Evolutionary conservation across 2,797 vertebrate genomes (phyloP).

Genomic region (Micropoecilia bifurca): DNA sequence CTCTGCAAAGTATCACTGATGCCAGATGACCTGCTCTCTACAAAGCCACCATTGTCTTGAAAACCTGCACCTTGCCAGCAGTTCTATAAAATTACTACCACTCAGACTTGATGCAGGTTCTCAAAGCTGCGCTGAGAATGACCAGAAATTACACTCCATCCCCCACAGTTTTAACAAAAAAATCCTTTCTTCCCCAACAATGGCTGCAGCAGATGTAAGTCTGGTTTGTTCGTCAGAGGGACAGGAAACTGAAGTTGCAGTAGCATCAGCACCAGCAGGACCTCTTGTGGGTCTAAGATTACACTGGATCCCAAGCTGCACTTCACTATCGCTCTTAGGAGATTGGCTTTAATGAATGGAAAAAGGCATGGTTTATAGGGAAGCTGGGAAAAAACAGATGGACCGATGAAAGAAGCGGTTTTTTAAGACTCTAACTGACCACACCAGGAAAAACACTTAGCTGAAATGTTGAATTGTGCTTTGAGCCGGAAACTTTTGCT

Average conservation of each 20-base stretch:
- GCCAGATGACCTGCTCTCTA: constrained; percentile 64
- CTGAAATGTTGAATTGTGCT: constrained; percentile 49
- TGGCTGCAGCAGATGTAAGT: constrained; percentile 77
- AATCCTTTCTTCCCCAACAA: constrained; percentile 58
- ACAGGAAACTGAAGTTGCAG: constrained; percentile 32
- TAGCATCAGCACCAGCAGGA: constrained; percentile 37
- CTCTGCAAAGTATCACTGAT: constrained; percentile 50
- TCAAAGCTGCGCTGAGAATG: constrained; percentile 56
- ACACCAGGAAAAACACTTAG: constrained; percentile 62
- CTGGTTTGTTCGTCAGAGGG: constrained; percentile 75
- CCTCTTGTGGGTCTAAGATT: constrained; percentile 65
- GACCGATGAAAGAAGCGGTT: constrained; percentile 53
- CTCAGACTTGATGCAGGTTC: constrained; percentile 68
- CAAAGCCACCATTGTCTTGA: constrained; percentile 75
- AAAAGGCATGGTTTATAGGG: constrained; percentile 47
- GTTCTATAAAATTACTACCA: constrained; percentile 49
- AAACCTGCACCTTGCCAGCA: constrained; percentile 54
- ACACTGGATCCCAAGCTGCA: constrained; percentile 63
- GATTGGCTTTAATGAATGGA: constrained; percentile 72
- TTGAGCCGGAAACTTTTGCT: constrained; percentile 35
- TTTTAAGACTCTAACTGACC: constrained; percentile 44
- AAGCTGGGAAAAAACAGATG: constrained; percentile 55
- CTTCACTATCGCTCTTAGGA: constrained; percentile 64
- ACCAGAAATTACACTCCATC: constrained; percentile 35
- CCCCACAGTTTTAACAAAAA: constrained; percentile 50